phyloP scores from a whole-genome alignment of 1,140 invertebrate species.

The Ceratina calcarata region DNA sequence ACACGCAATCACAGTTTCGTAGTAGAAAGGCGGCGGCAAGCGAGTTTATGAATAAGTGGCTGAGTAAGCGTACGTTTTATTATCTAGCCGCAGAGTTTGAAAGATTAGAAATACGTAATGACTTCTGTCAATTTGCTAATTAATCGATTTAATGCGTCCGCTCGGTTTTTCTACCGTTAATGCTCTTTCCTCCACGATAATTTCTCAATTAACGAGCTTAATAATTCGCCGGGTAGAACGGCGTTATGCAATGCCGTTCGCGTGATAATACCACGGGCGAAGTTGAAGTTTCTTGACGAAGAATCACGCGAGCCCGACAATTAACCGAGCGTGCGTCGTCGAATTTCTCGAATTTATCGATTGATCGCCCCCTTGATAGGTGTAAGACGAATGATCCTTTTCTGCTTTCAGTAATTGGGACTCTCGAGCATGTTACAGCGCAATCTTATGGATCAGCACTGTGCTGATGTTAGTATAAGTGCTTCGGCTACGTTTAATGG shows the following conservation, averaged over 20 bases:
- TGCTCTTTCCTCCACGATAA: background rate
- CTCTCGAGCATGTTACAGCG: background rate
- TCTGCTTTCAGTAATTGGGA: constrained; percentile 27
- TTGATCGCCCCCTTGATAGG: constrained; percentile 37
- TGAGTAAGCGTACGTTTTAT: too few relatives aligned
- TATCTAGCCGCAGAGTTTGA: too few relatives aligned
- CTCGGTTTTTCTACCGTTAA: background rate
- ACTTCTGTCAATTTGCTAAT: too few relatives aligned
- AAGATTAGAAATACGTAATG: too few relatives aligned
- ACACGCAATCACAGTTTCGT: background rate
- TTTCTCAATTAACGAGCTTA: background rate
- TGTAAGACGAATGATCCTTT: constrained; percentile 17
- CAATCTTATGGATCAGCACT: background rate
- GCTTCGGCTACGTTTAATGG: too few relatives aligned
- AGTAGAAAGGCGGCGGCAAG: too few relatives aligned
- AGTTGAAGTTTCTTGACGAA: constrained; percentile 19
- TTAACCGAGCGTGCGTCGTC: constrained; percentile 29
- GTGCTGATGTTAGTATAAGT: background rate
- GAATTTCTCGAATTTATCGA: constrained; percentile 45
- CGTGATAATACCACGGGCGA: constrained; percentile 37
- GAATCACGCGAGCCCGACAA: constrained; percentile 35
- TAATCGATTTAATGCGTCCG: too few relatives aligned
- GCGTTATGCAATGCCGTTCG: constrained; percentile 43
- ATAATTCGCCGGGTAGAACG: background rate
- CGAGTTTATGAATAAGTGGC: too few relatives aligned